Conservation (phyloP, 2,888 invertebrate genomes). For the Cynaeus angustus region DNA sequence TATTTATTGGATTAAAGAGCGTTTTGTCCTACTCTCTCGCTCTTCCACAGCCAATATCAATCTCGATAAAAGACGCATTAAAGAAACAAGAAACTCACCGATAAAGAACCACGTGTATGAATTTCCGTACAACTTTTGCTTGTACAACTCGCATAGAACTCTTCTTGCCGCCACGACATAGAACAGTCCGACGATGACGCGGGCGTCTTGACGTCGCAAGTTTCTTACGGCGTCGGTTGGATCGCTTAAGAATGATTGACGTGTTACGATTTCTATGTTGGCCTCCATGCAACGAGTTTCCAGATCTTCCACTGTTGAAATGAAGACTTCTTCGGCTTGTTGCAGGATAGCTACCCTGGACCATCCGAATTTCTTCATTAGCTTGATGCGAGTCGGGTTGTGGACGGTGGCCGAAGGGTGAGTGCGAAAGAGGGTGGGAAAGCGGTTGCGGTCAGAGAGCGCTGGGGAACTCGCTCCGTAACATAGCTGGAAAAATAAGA, state of each 20-base stretch:
- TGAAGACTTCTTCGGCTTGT: conserved; percentile 95
- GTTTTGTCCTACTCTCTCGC: conserved; percentile 15
- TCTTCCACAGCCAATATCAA: conserved; percentile 1
- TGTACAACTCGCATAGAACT: conserved; percentile 97
- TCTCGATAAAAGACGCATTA: neutral
- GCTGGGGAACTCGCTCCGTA: conserved; percentile 99
- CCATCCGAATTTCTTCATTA: conserved; percentile 99
- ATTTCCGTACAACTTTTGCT: conserved; percentile 93
- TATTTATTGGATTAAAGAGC: conserved; percentile 39
- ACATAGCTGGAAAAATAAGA: conserved; percentile 84
- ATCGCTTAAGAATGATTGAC: conserved; percentile 97
- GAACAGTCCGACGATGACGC: conserved; percentile 98
- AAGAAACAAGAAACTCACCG: conserved; percentile 75
- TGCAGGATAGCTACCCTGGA: conserved; percentile 97
- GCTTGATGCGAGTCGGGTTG: conserved; percentile 96
- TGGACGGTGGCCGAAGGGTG: conserved; percentile 99
- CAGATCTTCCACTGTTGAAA: conserved; percentile 96
- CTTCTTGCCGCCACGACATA: conserved; percentile 97
- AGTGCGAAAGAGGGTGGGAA: conserved; percentile 98
- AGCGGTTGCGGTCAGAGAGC: conserved; percentile 95
- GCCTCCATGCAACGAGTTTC: conserved; percentile 94
- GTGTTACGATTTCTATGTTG: conserved; percentile 95
- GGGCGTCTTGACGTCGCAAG: conserved; percentile 94
- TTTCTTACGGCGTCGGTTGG: conserved; percentile 97
- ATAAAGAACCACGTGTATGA: conserved; percentile 99